Evolutionary conservation across 1,140 invertebrate genomes (phyloP).

Genomic region (Zaprionus kolodkinae): DNA sequence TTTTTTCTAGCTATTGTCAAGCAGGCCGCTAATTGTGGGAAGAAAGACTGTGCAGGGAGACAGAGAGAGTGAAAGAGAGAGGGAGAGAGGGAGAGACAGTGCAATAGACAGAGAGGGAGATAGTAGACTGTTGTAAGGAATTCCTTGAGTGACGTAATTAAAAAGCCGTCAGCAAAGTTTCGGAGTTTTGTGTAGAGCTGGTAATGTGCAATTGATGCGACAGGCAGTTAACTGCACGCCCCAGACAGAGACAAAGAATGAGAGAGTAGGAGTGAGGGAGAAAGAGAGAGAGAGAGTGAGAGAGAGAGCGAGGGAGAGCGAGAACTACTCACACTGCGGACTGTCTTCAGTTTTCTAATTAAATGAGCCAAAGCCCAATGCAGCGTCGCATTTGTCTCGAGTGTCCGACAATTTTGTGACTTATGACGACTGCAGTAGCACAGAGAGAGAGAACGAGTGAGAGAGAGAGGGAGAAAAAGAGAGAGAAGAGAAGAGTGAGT

Average conservation of each 20-base stretch:
- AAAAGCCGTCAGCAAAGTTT: conserved; percentile 67
- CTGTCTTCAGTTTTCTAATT: conserved; percentile 70
- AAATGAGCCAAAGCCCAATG: conserved; percentile 66
- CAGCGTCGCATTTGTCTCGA: conserved; percentile 78
- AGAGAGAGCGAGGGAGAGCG: not conserved
- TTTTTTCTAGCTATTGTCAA: conserved; percentile 55
- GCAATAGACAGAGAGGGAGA: not conserved
- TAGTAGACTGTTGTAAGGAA: not conserved
- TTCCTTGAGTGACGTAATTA: conserved; percentile 72
- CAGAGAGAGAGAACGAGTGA: conserved; percentile 32
- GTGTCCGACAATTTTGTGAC: conserved; percentile 77
- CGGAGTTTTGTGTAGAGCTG: conserved; percentile 57
- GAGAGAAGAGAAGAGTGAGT: not conserved
- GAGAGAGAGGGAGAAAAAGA: not conserved
- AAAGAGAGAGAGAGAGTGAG: not conserved
- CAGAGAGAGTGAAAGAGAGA: not conserved
- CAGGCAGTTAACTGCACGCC: conserved; percentile 61
- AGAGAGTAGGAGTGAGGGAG: not conserved
- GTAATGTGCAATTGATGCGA: conserved; percentile 79
- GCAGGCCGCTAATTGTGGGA: conserved; percentile 64
- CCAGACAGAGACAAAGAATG: not conserved
- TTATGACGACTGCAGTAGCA: conserved; percentile 69
- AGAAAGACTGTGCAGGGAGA: not conserved
- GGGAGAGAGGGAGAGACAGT: conserved; percentile 9
- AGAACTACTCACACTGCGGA: conserved; percentile 7